Conservation (phyloP, 2,888 invertebrate species). For the Limenitis camilla region DNA sequence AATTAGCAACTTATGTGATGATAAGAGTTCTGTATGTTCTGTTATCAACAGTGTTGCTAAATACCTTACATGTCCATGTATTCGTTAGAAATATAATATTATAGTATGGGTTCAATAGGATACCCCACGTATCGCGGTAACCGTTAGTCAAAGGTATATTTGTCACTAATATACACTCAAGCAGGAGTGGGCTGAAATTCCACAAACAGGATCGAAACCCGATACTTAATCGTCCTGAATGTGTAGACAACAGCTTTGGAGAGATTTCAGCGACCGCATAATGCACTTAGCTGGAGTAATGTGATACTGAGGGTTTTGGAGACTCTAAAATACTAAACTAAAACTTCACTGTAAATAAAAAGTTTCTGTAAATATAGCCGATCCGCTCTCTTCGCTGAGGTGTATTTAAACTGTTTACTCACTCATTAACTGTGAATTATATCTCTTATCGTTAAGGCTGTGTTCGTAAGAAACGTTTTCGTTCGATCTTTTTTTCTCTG, state of each 20-base stretch:
- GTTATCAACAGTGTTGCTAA: too few relatives aligned
- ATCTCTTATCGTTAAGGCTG: too few relatives aligned
- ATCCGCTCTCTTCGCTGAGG: too few relatives aligned
- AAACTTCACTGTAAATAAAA: too few relatives aligned
- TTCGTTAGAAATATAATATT: too few relatives aligned
- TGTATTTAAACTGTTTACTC: too few relatives aligned
- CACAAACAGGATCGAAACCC: constrained; percentile 27
- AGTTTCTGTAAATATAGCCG: too few relatives aligned
- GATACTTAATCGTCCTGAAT: constrained; percentile 26
- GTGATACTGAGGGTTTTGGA: constrained; percentile 22
- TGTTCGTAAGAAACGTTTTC: too few relatives aligned
- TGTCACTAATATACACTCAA: constrained; percentile 21
- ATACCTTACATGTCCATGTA: too few relatives aligned
- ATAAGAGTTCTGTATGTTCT: neutral
- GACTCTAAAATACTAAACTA: too few relatives aligned
- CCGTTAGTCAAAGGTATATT: constrained; percentile 14
- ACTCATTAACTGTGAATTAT: too few relatives aligned
- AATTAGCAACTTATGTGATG: neutral
- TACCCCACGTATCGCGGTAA: constrained; percentile 7
- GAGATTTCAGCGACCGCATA: constrained; percentile 32
- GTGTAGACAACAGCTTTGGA: constrained; percentile 29
- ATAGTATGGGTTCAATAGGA: neutral
- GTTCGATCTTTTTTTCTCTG: too few relatives aligned
- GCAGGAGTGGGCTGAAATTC: constrained; percentile 28
- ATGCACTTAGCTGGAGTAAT: constrained; percentile 32